Evolutionary conservation across 1,140 invertebrate species (phyloP), one percentile per base, ranked within the genome.

Genomic region (Notospermus geniculatus): DNA sequence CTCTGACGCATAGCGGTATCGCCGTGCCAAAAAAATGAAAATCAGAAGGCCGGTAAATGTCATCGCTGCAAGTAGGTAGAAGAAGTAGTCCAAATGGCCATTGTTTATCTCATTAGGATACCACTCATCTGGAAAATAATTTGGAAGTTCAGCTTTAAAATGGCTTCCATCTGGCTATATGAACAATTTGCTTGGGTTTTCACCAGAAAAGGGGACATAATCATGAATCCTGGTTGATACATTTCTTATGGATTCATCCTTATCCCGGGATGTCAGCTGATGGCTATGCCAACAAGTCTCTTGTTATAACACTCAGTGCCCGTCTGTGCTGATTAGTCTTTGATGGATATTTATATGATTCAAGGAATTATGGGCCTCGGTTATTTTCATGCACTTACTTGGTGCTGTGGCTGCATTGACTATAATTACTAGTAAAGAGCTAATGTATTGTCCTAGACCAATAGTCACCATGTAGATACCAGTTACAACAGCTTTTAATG

Each of bases 401-500:
- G 29, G 17, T 17, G 25, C 64, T 29, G 74, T 70, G 0, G 64
- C 63, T 29, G 58, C 64, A 41, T 71, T 58, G 25, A 76, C 70
- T 43, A 71, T 70, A 25, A 59, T 60, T 0, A 83, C 56, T 5
- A 83, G 71, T 11, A 71, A 70, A 22, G 73, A 71, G 0, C 82
- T 79, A 30, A 82, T 60, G 54, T 82, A 80, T 53, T 76, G 82
- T 4, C 81, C 82, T 1, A 82, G 58, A 13, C 83, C 83, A 32
- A 77, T 80, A 39, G 78, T 75, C 22, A 81, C 74, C 25, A 79
- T 76, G 62, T 82, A 83, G 13, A 84, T 57, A 0, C 74, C 74
- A 74, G 83, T 83, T 2, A 83, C 72, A 9, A 83, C 66, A 17
- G 81, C 80, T 59, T 83, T 78, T 71, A 84, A 76, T 7, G 76